These are phyloP conservation scores for Neolamprologus hecqui DNA, from an alignment of 2,113 vertebrate species.

Conservation along the genomic window DNA sequence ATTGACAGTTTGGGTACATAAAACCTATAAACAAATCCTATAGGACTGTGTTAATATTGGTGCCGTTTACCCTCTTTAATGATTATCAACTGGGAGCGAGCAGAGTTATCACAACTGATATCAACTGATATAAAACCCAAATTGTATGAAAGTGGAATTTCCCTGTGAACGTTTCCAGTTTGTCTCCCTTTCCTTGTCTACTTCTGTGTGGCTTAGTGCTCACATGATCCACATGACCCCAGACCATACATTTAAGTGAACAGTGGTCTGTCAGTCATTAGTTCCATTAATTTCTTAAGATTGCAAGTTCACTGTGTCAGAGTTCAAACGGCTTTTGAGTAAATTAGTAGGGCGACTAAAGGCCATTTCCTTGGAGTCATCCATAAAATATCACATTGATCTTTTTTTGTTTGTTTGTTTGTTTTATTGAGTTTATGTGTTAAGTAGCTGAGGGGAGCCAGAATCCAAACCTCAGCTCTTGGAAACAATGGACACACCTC, in stretches of 20 bases:
- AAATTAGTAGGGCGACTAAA: not conserved
- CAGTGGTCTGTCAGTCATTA: conserved; percentile 39
- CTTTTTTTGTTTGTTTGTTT: not conserved
- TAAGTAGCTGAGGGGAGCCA: not conserved
- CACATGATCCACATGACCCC: conserved; percentile 34
- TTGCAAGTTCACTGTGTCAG: not conserved
- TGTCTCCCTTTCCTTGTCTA: not conserved
- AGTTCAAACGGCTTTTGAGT: not conserved
- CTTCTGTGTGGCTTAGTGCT: not conserved
- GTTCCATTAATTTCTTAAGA: not conserved
- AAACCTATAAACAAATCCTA: not conserved
- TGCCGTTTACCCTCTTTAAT: not conserved
- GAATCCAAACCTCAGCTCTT: not conserved
- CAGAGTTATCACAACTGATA: not conserved
- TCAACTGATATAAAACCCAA: not conserved
- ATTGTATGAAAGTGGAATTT: not conserved
- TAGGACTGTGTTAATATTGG: not conserved
- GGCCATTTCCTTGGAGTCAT: not conserved
- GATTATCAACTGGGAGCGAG: not conserved
- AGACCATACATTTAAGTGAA: not conserved
- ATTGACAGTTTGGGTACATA: not conserved
- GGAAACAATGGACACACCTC: not conserved
- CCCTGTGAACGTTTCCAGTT: not conserved
- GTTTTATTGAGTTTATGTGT: not conserved
- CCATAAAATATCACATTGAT: not conserved